Percentiles rank a stretch among this genome's conserved stretches.
phyloP scores from a whole-genome alignment of 2,113 vertebrate species.

The Pterophyllum scalare region DNA sequence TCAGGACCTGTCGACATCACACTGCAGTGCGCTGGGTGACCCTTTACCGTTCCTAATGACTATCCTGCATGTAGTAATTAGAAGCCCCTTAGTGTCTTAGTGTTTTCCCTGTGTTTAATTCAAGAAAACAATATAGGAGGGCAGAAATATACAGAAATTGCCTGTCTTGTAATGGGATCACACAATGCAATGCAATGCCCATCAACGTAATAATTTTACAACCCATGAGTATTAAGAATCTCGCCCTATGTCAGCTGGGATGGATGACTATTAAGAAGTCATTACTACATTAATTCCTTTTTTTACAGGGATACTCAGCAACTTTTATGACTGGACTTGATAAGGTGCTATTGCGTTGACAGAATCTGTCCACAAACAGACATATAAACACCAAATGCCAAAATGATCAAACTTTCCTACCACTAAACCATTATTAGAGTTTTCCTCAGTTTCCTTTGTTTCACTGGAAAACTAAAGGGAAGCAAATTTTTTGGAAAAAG shows the following conservation, averaged over 20 bases:
- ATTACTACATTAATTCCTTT: neutral
- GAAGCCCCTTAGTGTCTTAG: neutral
- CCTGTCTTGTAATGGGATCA: conserved; percentile 8
- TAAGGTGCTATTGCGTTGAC: no score
- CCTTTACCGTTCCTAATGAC: neutral
- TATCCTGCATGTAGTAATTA: neutral
- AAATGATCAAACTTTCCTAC: no score
- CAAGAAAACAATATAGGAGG: neutral
- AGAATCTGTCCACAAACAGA: no score
- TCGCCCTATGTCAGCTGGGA: no score
- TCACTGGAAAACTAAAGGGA: neutral
- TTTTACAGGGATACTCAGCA: neutral
- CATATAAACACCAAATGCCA: no score
- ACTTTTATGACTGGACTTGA: neutral
- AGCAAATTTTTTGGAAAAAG: neutral
- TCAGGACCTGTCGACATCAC: neutral
- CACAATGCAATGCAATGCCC: neutral
- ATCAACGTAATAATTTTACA: neutral
- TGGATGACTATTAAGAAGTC: neutral
- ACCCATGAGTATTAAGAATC: neutral
- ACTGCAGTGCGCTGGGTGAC: neutral
- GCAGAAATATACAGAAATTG: neutral
- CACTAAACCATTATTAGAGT: neutral
- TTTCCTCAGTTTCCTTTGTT: neutral
- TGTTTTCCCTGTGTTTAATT: conserved; percentile 13